Percentiles rank a stretch among this genome's conserved stretches.
phyloP scores from a whole-genome alignment of 2,888 invertebrate species.

The Drosophila subsilvestris region DNA sequence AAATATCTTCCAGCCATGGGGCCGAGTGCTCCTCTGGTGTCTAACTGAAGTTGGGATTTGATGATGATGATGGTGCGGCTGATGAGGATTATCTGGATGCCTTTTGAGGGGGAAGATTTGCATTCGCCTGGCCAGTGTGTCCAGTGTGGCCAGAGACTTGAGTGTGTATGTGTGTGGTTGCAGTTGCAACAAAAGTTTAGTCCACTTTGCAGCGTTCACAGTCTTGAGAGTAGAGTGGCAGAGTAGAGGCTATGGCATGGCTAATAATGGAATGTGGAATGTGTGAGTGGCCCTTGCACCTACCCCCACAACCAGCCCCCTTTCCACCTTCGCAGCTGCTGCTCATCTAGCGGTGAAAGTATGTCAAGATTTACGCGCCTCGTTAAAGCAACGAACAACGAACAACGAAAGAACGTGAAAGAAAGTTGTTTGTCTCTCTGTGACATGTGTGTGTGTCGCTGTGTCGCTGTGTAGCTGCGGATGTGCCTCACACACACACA shows the following conservation, averaged over 20 bases:
- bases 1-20: constrained; percentile 34
- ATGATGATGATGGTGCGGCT: constrained; percentile 26
- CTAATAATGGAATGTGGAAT: constrained; percentile 42
- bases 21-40: constrained; percentile 33
- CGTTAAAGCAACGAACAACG: constrained; percentile 67
- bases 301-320: not conserved
- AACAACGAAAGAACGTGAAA: constrained; percentile 17
- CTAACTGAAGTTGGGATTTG: constrained; percentile 8
- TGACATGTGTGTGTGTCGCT: constrained; percentile 10
- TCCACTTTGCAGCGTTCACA: constrained; percentile 18
- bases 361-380: constrained; percentile 79
- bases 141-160: constrained; percentile 17
- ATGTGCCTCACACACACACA: constrained; percentile 65
- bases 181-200: constrained; percentile 7
- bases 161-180: not conserved
- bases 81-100: constrained; percentile 29
- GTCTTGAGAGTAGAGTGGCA: constrained; percentile 11
- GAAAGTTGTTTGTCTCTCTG: constrained; percentile 39
- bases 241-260: constrained; percentile 30
- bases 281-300: constrained; percentile 16
- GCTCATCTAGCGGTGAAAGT: constrained; percentile 51
- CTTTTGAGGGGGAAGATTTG: constrained; percentile 21
- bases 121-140: constrained; percentile 17
- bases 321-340: not conserved
- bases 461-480: constrained; percentile 11